Evolutionary conservation across 1,140 invertebrate species (phyloP).

Genomic region (Mamestra configurata): DNA sequence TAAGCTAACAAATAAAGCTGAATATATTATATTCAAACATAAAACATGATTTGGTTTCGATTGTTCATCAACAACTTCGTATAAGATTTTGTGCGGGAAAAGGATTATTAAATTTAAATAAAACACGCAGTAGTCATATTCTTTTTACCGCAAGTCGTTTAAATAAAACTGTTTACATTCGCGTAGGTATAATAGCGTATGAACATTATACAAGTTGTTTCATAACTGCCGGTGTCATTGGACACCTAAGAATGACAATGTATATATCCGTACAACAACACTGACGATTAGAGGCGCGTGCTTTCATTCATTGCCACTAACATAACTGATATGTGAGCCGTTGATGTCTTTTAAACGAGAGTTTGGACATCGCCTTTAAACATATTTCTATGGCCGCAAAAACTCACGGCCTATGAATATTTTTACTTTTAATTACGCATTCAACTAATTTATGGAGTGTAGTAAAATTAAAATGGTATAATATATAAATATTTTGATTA

Average conservation of each 20-base stretch:
- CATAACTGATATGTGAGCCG: conserved; percentile 63
- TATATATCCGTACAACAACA: neutral
- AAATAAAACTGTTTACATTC: conserved; percentile 46
- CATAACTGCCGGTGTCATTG: conserved; percentile 60
- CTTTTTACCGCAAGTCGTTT: conserved; percentile 27
- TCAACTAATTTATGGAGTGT: conserved; percentile 38
- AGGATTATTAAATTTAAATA: neutral
- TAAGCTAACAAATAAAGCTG: neutral
- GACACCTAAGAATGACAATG: conserved; percentile 64
- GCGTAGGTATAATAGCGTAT: conserved; percentile 45
- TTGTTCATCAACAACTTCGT: neutral
- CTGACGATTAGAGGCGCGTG: conserved; percentile 67
- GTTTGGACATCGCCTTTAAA: conserved; percentile 19
- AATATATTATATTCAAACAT: neutral
- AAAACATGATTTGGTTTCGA: neutral
- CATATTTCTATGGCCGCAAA: neutral
- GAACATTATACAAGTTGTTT: conserved; percentile 53
- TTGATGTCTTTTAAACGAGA: conserved; percentile 74
- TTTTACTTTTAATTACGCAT: conserved; percentile 44
- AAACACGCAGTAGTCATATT: conserved; percentile 8
- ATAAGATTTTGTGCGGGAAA: neutral
- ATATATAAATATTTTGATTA: conserved; percentile 49
- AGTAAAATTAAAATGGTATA: conserved; percentile 40
- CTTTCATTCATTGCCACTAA: conserved; percentile 57
- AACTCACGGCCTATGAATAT: conserved; percentile 35